A percentile compares a stretch with the other conserved stretches of the same genome.
phyloP scores from a whole-genome alignment of 2,888 invertebrate species.

The Apantesis nais region DNA sequence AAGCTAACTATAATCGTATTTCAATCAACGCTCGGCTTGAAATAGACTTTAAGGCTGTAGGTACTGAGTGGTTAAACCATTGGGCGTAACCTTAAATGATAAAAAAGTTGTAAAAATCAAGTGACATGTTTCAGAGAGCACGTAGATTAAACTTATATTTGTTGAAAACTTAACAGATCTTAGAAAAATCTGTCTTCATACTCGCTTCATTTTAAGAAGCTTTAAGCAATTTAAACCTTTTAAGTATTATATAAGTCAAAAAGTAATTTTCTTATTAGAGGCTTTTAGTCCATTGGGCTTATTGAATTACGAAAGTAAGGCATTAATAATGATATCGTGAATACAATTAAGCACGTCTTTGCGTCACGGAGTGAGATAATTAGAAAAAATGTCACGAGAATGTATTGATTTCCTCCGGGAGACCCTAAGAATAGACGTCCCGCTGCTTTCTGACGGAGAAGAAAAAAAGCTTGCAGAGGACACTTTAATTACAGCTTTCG shows the following conservation, averaged over 20 bases:
- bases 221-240: not conserved
- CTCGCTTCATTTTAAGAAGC: not conserved
- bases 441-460: not conserved
- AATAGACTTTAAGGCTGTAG: too few species aligned
- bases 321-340: not conserved
- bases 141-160: not conserved
- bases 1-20: too few species aligned
- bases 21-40: too few species aligned
- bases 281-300: not conserved
- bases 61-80: too few species aligned
- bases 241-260: too few species aligned
- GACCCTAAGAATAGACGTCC: constrained; percentile 10
- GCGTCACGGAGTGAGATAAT: not conserved
- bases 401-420: constrained; percentile 13
- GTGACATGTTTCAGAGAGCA: not conserved
- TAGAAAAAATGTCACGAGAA: not conserved
- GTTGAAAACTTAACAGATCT: not conserved
- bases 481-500: not conserved
- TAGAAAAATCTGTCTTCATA: not conserved
- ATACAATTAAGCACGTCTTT: not conserved
- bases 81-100: too few species aligned
- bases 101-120: too few species aligned
- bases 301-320: not conserved
- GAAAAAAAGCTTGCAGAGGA: not conserved
- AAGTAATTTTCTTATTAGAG: not conserved